A percentile compares a stretch with the other conserved stretches of the same genome.
Evolutionary conservation across 2,888 invertebrate genomes (phyloP).

Genomic region (Xiphydria camelus): DNA sequence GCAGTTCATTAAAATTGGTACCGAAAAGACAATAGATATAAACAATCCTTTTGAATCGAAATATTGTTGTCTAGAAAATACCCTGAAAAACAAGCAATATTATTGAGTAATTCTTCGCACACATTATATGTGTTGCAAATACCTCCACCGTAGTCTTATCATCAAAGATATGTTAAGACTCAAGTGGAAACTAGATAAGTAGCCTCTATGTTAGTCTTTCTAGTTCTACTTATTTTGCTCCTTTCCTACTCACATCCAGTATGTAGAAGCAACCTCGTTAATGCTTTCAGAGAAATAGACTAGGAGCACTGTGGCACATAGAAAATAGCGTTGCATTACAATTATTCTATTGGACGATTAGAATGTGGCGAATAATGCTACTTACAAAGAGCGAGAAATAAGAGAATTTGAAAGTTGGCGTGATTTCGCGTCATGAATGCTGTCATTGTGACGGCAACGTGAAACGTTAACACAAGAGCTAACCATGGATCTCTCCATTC

Average conservation of each 20-base stretch:
- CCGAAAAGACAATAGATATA: slow-evolving; percentile 92
- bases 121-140: no score
- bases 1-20: slow-evolving; percentile 88
- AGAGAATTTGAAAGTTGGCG: slow-evolving; percentile 82
- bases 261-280: slow-evolving; percentile 84
- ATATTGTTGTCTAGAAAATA: slow-evolving; percentile 89
- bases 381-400: slow-evolving; percentile 81
- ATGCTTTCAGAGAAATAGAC: slow-evolving; percentile 91
- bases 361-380: slow-evolving; percentile 38
- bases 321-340: slow-evolving; percentile 22
- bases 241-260: slow-evolving; percentile 70
- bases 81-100: no score
- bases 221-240: no score
- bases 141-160: slow-evolving; percentile 1
- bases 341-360: slow-evolving; percentile 4
- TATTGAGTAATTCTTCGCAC: no score
- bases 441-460: slow-evolving; percentile 75
- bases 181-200: no score
- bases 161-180: neutral
- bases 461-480: slow-evolving; percentile 74
- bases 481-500: slow-evolving; percentile 91
- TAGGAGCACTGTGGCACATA: slow-evolving; percentile 75
- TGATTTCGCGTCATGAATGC: slow-evolving; percentile 82
- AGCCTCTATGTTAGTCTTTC: no score
- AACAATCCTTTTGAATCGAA: slow-evolving; percentile 93